Evolutionary conservation across 1,140 invertebrate genomes (phyloP), one percentile per base, ranked within the genome.

Genomic region (Drosophila santomea): DNA sequence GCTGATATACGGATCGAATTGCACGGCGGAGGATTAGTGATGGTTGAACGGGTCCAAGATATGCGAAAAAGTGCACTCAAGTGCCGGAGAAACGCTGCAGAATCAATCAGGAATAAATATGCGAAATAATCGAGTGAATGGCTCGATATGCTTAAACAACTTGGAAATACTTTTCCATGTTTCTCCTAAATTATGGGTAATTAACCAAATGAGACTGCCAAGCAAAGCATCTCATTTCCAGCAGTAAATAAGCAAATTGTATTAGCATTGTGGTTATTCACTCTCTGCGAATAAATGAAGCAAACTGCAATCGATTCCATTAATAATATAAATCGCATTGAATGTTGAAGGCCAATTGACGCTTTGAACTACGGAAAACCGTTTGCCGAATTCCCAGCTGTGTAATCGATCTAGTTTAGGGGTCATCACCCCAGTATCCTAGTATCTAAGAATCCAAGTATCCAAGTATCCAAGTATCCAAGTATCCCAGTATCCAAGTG

Each of bases 331-430:
- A 41, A 59, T 41, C 17, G 14, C 5, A 11, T 10, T 17, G 36
- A 41, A 23, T 55, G 8, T 25, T 15, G 47, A 28, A 48, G 47
- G 23, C 45, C 23, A 28, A 2, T 11, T 8, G 47, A 32, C 28
- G n/a, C 28, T n/a, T 11, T 12, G 17, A 57, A 11, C 36, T 10
- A 7, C 8, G 10, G 4, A 11, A 41, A 59, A 59, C 15, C 38
- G 38, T 61, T 28, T 17, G 23, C 11, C 4, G 10, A 63, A 64
- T 64, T 64, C 64, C 64, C 64, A 66, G 25, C 48, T 48, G 67
- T 14, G 67, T 67, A 55, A 71, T 71, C 64, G 63, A 57, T 71
- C 51, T 57, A 23, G 3, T 45, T 38, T 11, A 2, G 43, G 39
- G 64, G 64, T 66, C 64, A 54, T 17, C 47, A 32, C 43, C 36